phyloP scores from a whole-genome alignment of 2,888 invertebrate genomes.

The Disparrhopalites patrizii region DNA sequence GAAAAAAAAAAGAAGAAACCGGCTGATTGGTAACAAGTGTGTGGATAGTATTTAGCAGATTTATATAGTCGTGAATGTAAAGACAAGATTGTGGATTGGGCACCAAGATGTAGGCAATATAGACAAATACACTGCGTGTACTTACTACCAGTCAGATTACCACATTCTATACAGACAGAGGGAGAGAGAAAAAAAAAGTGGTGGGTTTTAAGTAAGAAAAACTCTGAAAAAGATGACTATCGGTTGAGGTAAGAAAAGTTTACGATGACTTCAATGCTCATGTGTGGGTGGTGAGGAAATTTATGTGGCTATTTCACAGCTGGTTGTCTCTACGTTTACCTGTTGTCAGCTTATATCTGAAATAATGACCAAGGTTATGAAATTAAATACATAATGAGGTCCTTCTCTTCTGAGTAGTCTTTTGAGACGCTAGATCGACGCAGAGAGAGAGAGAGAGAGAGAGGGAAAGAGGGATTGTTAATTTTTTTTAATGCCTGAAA shows the following conservation, averaged over 20 bases:
- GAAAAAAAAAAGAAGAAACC: no score
- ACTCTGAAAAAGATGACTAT: background rate
- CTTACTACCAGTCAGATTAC: no score
- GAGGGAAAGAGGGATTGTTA: background rate
- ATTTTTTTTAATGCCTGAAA: no score
- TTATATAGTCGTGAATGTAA: no score
- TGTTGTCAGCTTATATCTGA: slow-evolving; percentile 9
- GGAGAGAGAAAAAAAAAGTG: background rate
- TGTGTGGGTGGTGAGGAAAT: slow-evolving; percentile 2
- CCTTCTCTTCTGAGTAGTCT: background rate
- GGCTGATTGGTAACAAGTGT: no score
- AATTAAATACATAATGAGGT: background rate
- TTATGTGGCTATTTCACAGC: slow-evolving; percentile 8
- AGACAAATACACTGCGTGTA: no score
- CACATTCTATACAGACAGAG: background rate
- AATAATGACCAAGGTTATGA: slow-evolving; percentile 10
- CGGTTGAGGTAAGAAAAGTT: background rate
- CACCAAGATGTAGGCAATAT: no score
- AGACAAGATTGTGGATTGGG: no score
- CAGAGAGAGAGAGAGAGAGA: background rate
- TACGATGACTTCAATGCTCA: background rate
- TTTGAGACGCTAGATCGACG: background rate
- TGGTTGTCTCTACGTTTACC: slow-evolving; percentile 1
- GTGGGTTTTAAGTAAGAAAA: background rate
- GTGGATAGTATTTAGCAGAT: no score